Evolutionary conservation across 2,113 vertebrate genomes (phyloP).

Genomic region (Orycteropus afer): DNA sequence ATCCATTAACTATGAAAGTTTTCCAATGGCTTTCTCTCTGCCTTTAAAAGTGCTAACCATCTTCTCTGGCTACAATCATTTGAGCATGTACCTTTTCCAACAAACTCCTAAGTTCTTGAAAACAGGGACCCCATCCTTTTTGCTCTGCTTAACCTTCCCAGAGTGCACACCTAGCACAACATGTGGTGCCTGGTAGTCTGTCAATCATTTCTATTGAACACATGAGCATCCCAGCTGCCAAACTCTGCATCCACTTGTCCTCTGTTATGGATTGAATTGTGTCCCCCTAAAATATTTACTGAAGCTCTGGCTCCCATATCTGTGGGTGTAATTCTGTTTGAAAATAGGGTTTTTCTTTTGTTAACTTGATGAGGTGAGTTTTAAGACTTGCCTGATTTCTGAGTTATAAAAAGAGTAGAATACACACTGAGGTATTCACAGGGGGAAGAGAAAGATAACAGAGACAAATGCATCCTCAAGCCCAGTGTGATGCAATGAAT

Average conservation of each 20-base stretch:
- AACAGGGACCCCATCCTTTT: not conserved
- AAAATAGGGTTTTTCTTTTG: not conserved
- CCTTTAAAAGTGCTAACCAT: conserved; percentile 1
- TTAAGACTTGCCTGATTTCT: not conserved
- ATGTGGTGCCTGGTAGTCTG: not conserved
- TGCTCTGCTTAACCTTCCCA: not conserved
- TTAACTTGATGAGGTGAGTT: not conserved
- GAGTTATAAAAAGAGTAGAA: not conserved
- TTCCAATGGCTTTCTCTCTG: not conserved
- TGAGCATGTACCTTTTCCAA: conserved; percentile 5
- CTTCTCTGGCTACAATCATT: not conserved
- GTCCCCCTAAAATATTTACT: not conserved
- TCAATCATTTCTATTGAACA: not conserved
- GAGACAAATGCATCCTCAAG: not conserved
- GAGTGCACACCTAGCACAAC: not conserved
- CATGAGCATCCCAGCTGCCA: not conserved
- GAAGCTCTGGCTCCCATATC: not conserved
- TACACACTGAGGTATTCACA: not conserved
- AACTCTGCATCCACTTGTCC: not conserved
- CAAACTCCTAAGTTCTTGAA: not conserved
- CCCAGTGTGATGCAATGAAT: not conserved
- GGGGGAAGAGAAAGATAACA: not conserved
- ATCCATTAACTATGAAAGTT: not conserved
- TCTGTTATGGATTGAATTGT: not conserved
- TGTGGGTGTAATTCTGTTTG: not conserved